These are phyloP conservation scores for Drosophila mercatorum DNA, from an alignment of 2,888 invertebrate species.

Conservation along the genomic window DNA sequence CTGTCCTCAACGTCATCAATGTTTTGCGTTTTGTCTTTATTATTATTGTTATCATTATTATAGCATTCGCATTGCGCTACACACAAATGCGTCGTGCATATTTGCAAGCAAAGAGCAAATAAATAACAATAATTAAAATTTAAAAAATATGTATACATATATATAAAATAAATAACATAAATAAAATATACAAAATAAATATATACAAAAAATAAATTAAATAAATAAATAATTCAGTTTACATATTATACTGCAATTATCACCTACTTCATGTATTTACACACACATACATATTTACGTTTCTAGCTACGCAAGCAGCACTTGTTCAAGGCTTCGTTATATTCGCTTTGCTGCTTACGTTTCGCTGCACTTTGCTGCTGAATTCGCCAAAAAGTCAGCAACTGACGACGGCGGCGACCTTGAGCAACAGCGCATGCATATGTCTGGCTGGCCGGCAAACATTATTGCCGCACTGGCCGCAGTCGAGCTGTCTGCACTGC, in stretches of 20 bases:
- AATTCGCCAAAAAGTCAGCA: conserved; percentile 3
- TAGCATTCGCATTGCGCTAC: conserved; percentile 41
- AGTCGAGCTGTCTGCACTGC: conserved; percentile 59
- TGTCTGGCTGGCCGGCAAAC: conserved; percentile 37
- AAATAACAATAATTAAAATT: no score
- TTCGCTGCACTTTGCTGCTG: background rate
- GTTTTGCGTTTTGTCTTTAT: conserved; percentile 40
- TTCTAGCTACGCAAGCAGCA: no score
- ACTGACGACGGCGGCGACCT: conserved; percentile 36
- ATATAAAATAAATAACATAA: no score
- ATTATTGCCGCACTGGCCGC: conserved; percentile 31
- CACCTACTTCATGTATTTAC: background rate
- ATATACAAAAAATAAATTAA: no score
- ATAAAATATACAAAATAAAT: no score
- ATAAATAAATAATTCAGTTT: background rate
- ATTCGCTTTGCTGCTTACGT: background rate
- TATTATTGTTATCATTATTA: conserved; percentile 70
- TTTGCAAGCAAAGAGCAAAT: background rate
- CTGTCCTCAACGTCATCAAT: conserved; percentile 45
- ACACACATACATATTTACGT: background rate
- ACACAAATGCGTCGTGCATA: conserved; percentile 10
- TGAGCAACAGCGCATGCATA: conserved; percentile 48
- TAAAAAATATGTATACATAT: no score
- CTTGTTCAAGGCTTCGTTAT: background rate
- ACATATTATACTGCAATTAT: background rate